Base-by-base conservation (phyloP, 2,797 vertebrate genomes). In the Caiman crocodilus region DNA sequence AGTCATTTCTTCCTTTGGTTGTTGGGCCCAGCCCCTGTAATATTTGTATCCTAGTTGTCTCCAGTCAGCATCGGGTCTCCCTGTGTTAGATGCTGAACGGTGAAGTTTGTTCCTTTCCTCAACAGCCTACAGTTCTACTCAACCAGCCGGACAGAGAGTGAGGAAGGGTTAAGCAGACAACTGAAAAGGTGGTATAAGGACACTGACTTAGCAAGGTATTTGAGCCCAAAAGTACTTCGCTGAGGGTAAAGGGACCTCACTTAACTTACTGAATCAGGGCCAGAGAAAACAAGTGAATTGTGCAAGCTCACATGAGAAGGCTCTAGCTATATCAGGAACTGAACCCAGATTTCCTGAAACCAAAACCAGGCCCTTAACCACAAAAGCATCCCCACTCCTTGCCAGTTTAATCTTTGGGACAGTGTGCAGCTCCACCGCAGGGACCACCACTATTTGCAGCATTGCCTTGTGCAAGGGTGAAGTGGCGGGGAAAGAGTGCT, bases 141-240 rank as follows among this genome's bases (percentile, higher is more conserved):
- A 50, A 50, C 42, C 42, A 50, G 42, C 42, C 14, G 56, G 14
- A 57, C 28, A 15, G 15, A 25, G 10, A n/a, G 63, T 30, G 28
- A 57, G 10, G 57, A 30, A 25, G 30, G 20, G 14, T 14, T 20
- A 25, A 67, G 15, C 21, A 17, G 55, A n/a, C 56, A 30, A 35
- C n/a, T 30, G 32, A 21, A 80, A 7, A 7, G 26, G 42, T 50
- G 32, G 61, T 13, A 32, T 12, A 20, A 13, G n/a, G 25, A 10
- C 14, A 14, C 14, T 56, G 65, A 60, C 35, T 64, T 61, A 69
- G 20, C 64, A 59, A 26, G 26, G 6, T 35, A 8, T 23, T 25
- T 3, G 3, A 35, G 28, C 14, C 23, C 1, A 11, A 67, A 35
- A 32, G 5, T 18, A 14, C 3, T 64, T 18, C 21, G 5, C 20